Evolutionary conservation across 2,888 invertebrate species (phyloP).

Genomic region (Apotomis capreana): DNA sequence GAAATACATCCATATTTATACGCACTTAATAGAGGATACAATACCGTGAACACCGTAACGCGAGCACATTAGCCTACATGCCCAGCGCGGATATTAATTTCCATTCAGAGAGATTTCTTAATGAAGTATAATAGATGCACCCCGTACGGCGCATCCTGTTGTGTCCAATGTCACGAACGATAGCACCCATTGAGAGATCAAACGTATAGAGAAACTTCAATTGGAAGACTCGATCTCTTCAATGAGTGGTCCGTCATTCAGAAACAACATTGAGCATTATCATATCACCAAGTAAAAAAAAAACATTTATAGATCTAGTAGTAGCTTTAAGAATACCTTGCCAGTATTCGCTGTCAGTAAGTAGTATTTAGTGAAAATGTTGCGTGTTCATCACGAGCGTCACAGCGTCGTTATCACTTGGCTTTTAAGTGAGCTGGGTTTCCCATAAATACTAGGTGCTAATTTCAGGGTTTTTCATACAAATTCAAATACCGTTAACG

Average conservation of each 20-base stretch:
- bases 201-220: neutral
- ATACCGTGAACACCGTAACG: conserved; percentile 5
- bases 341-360: neutral
- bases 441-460: neutral
- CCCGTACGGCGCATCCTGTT: conserved; percentile 33
- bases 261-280: too few species aligned
- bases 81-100: conserved; percentile 33
- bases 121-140: conserved; percentile 37
- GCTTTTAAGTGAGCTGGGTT: neutral
- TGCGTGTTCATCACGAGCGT: neutral
- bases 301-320: too few species aligned
- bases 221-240: neutral
- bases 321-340: too few species aligned
- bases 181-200: neutral
- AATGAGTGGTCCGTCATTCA: too few species aligned
- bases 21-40: neutral
- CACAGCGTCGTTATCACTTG: neutral
- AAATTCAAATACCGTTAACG: neutral
- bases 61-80: conserved; percentile 31
- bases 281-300: too few species aligned
- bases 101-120: conserved; percentile 30
- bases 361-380: neutral
- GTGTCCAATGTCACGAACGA: conserved; percentile 1
- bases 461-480: neutral
- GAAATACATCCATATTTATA: neutral